phyloP scores from a whole-genome alignment of 2,888 invertebrate genomes.

The Heteromyza rotundicornis region DNA sequence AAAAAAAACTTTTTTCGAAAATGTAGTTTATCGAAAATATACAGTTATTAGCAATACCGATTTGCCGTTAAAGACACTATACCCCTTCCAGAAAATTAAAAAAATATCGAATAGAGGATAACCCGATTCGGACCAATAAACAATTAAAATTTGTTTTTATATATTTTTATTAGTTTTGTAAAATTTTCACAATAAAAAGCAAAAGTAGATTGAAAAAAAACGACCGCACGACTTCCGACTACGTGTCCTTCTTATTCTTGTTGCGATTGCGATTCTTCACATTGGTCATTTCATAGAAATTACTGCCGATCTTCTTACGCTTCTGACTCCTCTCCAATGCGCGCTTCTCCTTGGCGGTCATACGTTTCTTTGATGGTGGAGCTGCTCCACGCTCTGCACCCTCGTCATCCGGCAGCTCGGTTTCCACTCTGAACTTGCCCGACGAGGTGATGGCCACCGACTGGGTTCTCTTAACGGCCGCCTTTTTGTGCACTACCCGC shows the following conservation, averaged over 20 bases:
- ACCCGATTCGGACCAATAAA: no score
- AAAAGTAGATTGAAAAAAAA: background rate
- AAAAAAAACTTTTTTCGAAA: no score
- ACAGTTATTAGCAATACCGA: no score
- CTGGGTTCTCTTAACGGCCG: conserved; percentile 61
- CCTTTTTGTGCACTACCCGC: conserved; percentile 55
- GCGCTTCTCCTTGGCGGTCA: conserved; percentile 80
- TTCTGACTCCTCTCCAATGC: conserved; percentile 76
- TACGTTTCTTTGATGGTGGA: conserved; percentile 62
- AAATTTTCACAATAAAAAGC: background rate
- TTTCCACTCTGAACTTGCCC: conserved; percentile 65
- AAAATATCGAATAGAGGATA: no score
- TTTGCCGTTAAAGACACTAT: no score
- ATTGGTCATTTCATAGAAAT: conserved; percentile 88
- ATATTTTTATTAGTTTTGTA: no score
- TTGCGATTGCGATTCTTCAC: conserved; percentile 86
- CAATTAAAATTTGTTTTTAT: no score
- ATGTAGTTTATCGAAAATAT: no score
- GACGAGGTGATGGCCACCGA: conserved; percentile 64
- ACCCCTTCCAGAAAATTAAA: no score
- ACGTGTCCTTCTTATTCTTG: conserved; percentile 66
- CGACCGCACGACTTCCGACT: conserved; percentile 13
- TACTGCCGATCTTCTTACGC: conserved; percentile 83
- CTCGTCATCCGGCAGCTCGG: conserved; percentile 36
- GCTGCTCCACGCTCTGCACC: conserved; percentile 37